Base-by-base conservation (phyloP, 2,797 vertebrate species). In the Lithobates pipiens region DNA sequence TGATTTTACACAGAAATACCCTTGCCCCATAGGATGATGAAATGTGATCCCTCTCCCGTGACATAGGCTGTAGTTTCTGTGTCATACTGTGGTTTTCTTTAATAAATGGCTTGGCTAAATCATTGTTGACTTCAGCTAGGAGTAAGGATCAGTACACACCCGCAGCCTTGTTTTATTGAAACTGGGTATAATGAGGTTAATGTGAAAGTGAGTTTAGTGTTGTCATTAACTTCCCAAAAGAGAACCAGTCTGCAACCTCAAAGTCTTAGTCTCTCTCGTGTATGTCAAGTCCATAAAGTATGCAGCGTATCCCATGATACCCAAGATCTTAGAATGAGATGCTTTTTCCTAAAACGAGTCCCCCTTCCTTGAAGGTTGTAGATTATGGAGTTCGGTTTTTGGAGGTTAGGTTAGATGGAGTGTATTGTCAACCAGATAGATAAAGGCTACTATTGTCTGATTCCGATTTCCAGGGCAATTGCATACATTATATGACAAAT, bases 101-200 rank as follows among this genome's bases (percentile, higher is more conserved):
- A 76, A 76, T 76, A 27, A 27, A 76, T 54, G 25, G 74, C 15
- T 76, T 69, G 27, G 57, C 21, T 83, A 83, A 76, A 83, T 50
- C 73, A 76, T 54, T 50, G 39, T 10, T 44, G 39, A 42, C 23
- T 25, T 13, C n/a, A 25, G 25, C 27, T 67, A 29, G n/a, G 13
- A 72, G 3, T 72, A 15, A 72, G 16, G 34, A 72, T 23, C 21
- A n/a, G 15, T 72, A 29, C 70, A 72, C 18, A 39, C 27, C 32
- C 21, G 5, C 70, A 21, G 39, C 36, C 9, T 21, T 23, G 21
- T 21, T 61, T 23, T 21, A 23, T 6, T 61, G 21, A 61, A 61
- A 61, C 54, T 61, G 54, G 54, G 54, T 61, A 61, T 61, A 61
- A 57, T 57, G 7, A 68, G 67, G 67, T 68, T 68, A 68, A 25